Evolutionary conservation across 2,113 vertebrate genomes (phyloP), one percentile per base, ranked within the genome.

Genomic region (Blennius ocellaris): DNA sequence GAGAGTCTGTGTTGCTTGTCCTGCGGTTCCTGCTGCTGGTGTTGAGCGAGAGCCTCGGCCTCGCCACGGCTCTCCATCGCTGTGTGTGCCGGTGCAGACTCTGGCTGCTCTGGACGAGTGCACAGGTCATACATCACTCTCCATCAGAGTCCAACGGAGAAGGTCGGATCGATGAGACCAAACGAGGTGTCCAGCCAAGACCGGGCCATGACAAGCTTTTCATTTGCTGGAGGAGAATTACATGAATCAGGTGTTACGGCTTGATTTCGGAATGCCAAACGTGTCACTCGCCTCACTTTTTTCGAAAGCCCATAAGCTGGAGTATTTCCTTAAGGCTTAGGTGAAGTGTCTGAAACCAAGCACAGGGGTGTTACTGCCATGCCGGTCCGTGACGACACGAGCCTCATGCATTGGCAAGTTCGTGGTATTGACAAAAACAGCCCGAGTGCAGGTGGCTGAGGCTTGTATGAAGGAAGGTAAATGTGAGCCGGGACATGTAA

Each of bases 41-140:
- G 88, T 40, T 5, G 71, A 55, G 65, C 87, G 0, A 69, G 49
- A 80, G 89, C 57, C 30, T 90, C 80, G 0, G 59, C 57, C 69
- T 76, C 76, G 9, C 72, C 56, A 0, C 5, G 55, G 69, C 69
- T 69, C 69, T 87, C 87, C 81, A 82, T 86, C 50, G 81, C 79
- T 10, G 76, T 7, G 52, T 75, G 77, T 36, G 73, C 73, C 11
- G 64, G 67, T 39, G 68, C 71, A 54, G 85, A 65, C 69, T 93
- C 73, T 5, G 77, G 73, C 77, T 90, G 81, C 85, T 91, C 89
- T 11, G 90, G 88, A 84, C 78, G 85, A 65, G 89, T 83, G 74
- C 89, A 91, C 69, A 94, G 85, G 88, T 94, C 93, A 56, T 92
- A 89, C 93, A 94, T 95, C 83, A 82, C 88, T 84, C 49, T 73